A percentile compares a stretch with the other conserved stretches of the same genome.
phyloP scores from a whole-genome alignment of 1,140 invertebrate genomes.

The Macrotrachela quadricornifera region DNA sequence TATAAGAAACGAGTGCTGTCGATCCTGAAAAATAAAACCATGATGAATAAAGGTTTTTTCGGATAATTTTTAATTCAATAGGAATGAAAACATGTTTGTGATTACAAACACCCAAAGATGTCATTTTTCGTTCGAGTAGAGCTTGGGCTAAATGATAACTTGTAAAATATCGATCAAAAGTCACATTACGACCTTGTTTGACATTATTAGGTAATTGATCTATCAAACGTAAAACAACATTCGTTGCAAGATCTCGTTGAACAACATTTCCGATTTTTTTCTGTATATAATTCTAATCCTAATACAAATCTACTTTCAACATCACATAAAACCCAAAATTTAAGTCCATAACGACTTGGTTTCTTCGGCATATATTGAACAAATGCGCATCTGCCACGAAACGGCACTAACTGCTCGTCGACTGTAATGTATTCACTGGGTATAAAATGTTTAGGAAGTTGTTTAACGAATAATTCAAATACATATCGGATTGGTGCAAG shows the following conservation, averaged over 20 bases:
- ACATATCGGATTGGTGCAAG: no score
- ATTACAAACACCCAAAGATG: neutral
- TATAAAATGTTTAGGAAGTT: no score
- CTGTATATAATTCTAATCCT: neutral
- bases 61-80: neutral
- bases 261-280: neutral
- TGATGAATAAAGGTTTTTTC: neutral
- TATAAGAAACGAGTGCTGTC: constrained; percentile 12
- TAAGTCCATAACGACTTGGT: neutral
- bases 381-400: neutral
- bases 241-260: no score
- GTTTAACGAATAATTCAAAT: no score
- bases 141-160: neutral
- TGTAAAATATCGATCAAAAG: neutral
- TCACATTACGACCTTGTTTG: neutral
- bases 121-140: neutral
- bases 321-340: neutral
- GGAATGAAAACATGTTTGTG: neutral
- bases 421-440: neutral
- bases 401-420: neutral
- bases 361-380: neutral
- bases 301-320: neutral
- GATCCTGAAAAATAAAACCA: constrained; percentile 1
- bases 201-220: no score
- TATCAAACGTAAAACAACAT: no score